phyloP scores from a whole-genome alignment of 1,140 invertebrate genomes.

The Sarcophaga bullata region DNA sequence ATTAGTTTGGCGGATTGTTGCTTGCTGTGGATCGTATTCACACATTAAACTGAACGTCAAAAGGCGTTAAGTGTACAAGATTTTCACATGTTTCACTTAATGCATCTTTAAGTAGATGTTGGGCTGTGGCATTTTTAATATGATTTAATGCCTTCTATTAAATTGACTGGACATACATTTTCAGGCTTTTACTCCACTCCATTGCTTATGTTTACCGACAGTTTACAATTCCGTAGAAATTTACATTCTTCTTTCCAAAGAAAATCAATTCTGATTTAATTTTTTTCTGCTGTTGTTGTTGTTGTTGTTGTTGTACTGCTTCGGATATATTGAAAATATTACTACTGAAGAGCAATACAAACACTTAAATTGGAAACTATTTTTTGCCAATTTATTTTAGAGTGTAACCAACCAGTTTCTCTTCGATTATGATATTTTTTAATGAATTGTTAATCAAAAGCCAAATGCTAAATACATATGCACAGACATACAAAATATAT shows the following conservation, averaged over 20 bases:
- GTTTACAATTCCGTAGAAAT: too few relatives aligned
- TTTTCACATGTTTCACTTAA: constrained; percentile 36
- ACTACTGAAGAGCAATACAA: neutral
- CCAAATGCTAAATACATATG: neutral
- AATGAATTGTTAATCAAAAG: neutral
- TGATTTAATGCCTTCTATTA: constrained; percentile 30
- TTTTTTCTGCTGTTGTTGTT: too few relatives aligned
- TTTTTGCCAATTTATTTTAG: neutral
- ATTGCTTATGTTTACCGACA: too few relatives aligned
- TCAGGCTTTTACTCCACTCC: neutral
- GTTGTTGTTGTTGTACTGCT: too few relatives aligned
- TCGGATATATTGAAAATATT: too few relatives aligned
- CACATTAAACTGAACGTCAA: constrained; percentile 30
- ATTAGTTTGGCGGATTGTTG: neutral
- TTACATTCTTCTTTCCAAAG: too few relatives aligned
- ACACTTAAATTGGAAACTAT: too few relatives aligned
- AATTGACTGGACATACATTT: constrained; percentile 17
- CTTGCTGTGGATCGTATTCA: neutral
- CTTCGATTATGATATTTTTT: neutral
- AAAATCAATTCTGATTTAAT: too few relatives aligned
- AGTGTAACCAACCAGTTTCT: neutral
- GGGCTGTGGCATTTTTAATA: neutral
- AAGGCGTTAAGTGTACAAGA: constrained; percentile 37
- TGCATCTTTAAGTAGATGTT: constrained; percentile 26
- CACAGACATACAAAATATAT: too few relatives aligned